Evolutionary conservation across 2,888 invertebrate species (phyloP).

Genomic region (Nomada ferruginata): DNA sequence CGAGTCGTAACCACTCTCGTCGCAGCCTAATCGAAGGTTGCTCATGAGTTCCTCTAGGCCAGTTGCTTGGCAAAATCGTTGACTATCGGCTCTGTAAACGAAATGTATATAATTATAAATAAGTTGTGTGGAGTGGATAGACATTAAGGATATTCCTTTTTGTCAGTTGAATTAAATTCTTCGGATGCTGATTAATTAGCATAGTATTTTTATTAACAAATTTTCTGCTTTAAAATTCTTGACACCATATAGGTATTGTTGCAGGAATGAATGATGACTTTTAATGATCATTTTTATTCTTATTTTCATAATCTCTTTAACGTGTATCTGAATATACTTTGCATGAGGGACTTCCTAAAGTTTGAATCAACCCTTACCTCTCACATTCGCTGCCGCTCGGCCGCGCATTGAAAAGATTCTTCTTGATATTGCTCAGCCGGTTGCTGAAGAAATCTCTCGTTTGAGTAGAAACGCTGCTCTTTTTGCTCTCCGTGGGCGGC

Average conservation of each 20-base stretch:
- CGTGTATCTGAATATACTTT: too few species aligned
- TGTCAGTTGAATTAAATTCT: background rate
- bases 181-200: background rate
- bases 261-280: too few species aligned
- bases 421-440: slow-evolving; percentile 69
- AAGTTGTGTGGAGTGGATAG: too few species aligned
- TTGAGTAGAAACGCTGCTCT: slow-evolving; percentile 48
- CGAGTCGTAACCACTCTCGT: slow-evolving; percentile 87
- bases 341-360: background rate
- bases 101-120: background rate
- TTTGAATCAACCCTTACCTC: slow-evolving; percentile 53
- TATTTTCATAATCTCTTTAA: too few species aligned
- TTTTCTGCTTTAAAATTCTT: too few species aligned
- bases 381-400: slow-evolving; percentile 74
- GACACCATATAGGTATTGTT: too few species aligned
- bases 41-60: slow-evolving; percentile 81
- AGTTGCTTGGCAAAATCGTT: slow-evolving; percentile 59
- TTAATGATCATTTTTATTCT: too few species aligned
- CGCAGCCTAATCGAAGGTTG: slow-evolving; percentile 82
- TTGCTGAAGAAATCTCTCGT: slow-evolving; percentile 47
- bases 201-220: too few species aligned
- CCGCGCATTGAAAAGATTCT: slow-evolving; percentile 76
- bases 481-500: slow-evolving; percentile 43
- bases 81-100: slow-evolving; percentile 56
- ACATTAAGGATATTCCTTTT: background rate